Conservation (phyloP, 2,888 invertebrate genomes). For the Yponomeuta plumbellus region DNA sequence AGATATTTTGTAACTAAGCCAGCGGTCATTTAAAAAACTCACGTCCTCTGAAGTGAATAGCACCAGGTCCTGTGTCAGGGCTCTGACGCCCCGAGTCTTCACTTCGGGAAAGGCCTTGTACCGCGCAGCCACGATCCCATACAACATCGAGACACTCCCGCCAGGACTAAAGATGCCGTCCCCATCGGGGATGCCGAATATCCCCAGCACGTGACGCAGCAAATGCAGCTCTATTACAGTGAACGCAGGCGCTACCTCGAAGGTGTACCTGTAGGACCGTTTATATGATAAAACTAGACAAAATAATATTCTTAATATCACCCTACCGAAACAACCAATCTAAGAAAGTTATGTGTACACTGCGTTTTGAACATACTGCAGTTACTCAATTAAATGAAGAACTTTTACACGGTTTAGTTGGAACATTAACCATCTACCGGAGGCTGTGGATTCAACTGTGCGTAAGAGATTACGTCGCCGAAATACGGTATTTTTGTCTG, state of each 20-base stretch:
- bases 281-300: background rate
- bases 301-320: no score
- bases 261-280: constrained; percentile 79
- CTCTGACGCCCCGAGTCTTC: constrained; percentile 80
- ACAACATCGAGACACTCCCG: constrained; percentile 87
- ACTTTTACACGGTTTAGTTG: no score
- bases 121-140: constrained; percentile 84
- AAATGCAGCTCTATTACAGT: constrained; percentile 84
- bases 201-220: constrained; percentile 72
- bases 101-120: constrained; percentile 77
- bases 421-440: no score
- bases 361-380: no score
- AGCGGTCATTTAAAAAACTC: constrained; percentile 34
- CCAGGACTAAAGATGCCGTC: constrained; percentile 89
- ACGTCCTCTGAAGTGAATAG: constrained; percentile 87
- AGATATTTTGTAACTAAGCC: no score
- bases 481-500: no score
- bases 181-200: constrained; percentile 80
- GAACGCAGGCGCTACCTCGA: constrained; percentile 88
- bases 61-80: constrained; percentile 76
- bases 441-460: no score
- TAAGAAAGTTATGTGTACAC: no score
- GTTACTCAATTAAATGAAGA: no score
- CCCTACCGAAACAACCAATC: no score
- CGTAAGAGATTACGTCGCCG: no score